Evolutionary conservation across 2,888 invertebrate genomes (phyloP).

Genomic region (Muschampia plurimacula): DNA sequence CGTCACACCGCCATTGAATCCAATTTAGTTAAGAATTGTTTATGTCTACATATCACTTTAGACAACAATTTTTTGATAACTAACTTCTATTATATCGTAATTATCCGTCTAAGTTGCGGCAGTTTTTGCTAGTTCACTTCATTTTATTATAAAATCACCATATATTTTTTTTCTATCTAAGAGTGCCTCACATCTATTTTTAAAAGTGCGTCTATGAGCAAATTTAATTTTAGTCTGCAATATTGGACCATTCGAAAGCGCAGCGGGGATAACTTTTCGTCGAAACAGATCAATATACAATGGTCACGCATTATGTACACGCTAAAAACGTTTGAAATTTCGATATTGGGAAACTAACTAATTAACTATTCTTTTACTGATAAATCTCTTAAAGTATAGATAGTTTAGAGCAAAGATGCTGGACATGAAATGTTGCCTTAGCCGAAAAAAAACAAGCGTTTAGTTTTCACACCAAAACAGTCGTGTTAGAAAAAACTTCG

Average conservation of each 20-base stretch:
- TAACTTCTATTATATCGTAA: slow-evolving; percentile 48
- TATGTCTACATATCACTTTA: slow-evolving; percentile 47
- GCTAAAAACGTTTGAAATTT: slow-evolving; percentile 42
- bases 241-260: slow-evolving; percentile 71
- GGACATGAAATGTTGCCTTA: slow-evolving; percentile 55
- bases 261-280: slow-evolving; percentile 52
- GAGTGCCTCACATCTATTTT: slow-evolving; percentile 70
- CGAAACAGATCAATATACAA: slow-evolving; percentile 31
- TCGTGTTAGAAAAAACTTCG: slow-evolving; percentile 27
- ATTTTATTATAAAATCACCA: slow-evolving; percentile 40
- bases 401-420: slow-evolving; percentile 65
- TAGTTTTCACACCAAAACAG: slow-evolving; percentile 64
- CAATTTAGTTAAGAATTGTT: slow-evolving; percentile 13
- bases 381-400: slow-evolving; percentile 43
- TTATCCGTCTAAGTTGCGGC: slow-evolving; percentile 63
- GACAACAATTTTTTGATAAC: slow-evolving; percentile 41
- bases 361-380: slow-evolving; percentile 53
- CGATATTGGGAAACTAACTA: slow-evolving; percentile 47
- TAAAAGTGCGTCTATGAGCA: slow-evolving; percentile 78
- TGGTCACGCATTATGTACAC: slow-evolving; percentile 45
- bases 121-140: slow-evolving; percentile 72
- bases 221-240: slow-evolving; percentile 66
- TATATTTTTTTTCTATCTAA: slow-evolving; percentile 64
- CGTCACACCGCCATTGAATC: slow-evolving; percentile 11
- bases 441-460: slow-evolving; percentile 62